Base-by-base conservation (phyloP, 2,888 invertebrate species). In the Morinoia aosen region DNA sequence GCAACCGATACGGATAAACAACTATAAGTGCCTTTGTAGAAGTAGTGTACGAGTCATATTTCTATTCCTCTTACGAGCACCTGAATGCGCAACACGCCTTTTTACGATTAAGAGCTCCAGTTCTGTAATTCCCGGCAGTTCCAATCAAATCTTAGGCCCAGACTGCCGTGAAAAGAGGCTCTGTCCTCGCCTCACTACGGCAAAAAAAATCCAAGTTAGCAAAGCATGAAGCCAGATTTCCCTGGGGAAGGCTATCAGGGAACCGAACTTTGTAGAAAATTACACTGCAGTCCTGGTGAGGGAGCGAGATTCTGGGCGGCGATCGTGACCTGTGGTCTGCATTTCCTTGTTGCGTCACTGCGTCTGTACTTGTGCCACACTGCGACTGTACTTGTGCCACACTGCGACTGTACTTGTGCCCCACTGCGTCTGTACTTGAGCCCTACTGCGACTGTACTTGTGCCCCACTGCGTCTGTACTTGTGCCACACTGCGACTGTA, bases 191-290 rank as follows among this genome's bases (percentile, higher is more conserved):
- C 93, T 93, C 93, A 7, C 25, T 57, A 57, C 57, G 93, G 58
- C 57, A 93, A 57, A 93, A 93, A 58, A 57, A 93, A 93, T 93
- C 93, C 93, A 93, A 93, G 57, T 93, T 93, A 93, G 93, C 93
- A 56, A 93, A 93, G 57, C 93, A 93, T 93, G 93, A 93, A 93
- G 93, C 93, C 93, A 93, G 93, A 93, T 93, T 93, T 93, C 93
- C 93, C 93, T 93, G 57, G 25, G 93, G 93, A 93, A 93, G 93
- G n/a, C 93, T n/a, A 93, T 57, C 56, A 58, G 12, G 93, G 58
- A 93, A 57, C 93, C 57, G 57, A 93, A 93, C 93, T 93, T 93
- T 93, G 93, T 57, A 25, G 93, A 56, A 58, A 93, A 93, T 57
- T 93, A 93, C 93, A 93, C 93, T 57, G 93, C 58, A 57, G 93